A percentile compares a stretch with the other conserved stretches of the same genome.
These are phyloP conservation scores for Unio pictorum DNA, from an alignment of 2,888 invertebrate species.

Conservation along the genomic window DNA sequence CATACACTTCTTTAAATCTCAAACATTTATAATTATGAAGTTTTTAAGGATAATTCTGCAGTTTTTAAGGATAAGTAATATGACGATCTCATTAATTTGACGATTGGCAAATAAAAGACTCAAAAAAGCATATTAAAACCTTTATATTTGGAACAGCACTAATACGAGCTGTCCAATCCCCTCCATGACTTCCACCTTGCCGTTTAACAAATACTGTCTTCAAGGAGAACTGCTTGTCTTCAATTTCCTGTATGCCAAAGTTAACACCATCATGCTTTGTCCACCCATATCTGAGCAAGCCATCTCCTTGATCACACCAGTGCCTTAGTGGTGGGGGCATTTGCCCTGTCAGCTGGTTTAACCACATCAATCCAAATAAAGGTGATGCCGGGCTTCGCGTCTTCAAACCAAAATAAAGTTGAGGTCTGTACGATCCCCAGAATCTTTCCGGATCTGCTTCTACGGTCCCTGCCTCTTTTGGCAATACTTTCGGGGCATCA, in stretches of 20 bases:
- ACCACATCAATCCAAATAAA: constrained; percentile 97
- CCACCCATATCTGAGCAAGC: constrained; percentile 84
- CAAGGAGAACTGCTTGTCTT: constrained; percentile 84
- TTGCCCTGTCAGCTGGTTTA: constrained; percentile 76
- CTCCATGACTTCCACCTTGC: constrained; percentile 84
- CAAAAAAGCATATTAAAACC: constrained; percentile 4
- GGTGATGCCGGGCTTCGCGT: constrained; percentile 90
- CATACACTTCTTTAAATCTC: no score
- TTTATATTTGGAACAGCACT: constrained; percentile 73
- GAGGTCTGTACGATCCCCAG: constrained; percentile 89
- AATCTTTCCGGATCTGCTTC: constrained; percentile 53
- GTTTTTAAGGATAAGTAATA: no score
- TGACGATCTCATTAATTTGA: no score
- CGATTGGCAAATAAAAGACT: background rate
- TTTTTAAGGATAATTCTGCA: no score
- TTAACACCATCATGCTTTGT: constrained; percentile 90
- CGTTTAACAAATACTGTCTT: constrained; percentile 92
- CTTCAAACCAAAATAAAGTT: constrained; percentile 77
- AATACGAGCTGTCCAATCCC: constrained; percentile 94
- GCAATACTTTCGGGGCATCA: constrained; percentile 50
- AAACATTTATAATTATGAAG: no score
- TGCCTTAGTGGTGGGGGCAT: constrained; percentile 83
- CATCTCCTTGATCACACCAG: constrained; percentile 79
- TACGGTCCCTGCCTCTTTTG: constrained; percentile 47
- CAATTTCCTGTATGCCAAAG: constrained; percentile 92